Percentiles rank a stretch among this genome's conserved stretches.
Conservation (phyloP, 2,888 invertebrate genomes). For the Parnassius apollo region DNA sequence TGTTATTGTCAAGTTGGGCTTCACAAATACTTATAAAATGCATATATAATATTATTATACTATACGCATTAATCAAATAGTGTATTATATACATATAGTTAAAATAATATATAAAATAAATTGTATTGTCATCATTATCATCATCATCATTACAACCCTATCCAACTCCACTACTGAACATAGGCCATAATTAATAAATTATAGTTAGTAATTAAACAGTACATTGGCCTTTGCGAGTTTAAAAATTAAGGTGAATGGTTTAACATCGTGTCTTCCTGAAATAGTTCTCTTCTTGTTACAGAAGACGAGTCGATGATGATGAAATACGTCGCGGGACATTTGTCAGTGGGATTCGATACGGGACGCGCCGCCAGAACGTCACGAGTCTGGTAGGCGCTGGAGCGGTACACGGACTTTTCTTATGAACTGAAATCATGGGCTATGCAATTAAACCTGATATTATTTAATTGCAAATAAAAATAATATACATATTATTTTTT, state of each 20-base stretch:
- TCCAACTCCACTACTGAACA: too few relatives aligned
- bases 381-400: slow-evolving; percentile 25
- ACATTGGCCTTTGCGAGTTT: not conserved
- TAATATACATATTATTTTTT: too few relatives aligned
- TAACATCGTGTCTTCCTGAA: slow-evolving; percentile 24
- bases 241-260: slow-evolving; percentile 15
- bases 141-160: too few relatives aligned
- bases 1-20: too few relatives aligned
- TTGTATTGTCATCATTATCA: too few relatives aligned
- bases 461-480: too few relatives aligned
- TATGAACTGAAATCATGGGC: slow-evolving; percentile 24
- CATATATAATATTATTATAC: too few relatives aligned
- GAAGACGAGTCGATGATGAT: slow-evolving; percentile 28
- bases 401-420: slow-evolving; percentile 21
- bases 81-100: too few relatives aligned
- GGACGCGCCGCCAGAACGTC: slow-evolving; percentile 30
- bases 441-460: not conserved
- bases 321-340: slow-evolving; percentile 35
- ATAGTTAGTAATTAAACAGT: not conserved
- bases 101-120: too few relatives aligned
- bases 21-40: too few relatives aligned
- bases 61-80: too few relatives aligned
- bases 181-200: too few relatives aligned
- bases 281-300: slow-evolving; percentile 25
- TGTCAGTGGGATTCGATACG: slow-evolving; percentile 49